Percentiles rank a stretch among this genome's conserved stretches.
Conservation (phyloP, 2,797 vertebrate genomes). For the Danio choprae region DNA sequence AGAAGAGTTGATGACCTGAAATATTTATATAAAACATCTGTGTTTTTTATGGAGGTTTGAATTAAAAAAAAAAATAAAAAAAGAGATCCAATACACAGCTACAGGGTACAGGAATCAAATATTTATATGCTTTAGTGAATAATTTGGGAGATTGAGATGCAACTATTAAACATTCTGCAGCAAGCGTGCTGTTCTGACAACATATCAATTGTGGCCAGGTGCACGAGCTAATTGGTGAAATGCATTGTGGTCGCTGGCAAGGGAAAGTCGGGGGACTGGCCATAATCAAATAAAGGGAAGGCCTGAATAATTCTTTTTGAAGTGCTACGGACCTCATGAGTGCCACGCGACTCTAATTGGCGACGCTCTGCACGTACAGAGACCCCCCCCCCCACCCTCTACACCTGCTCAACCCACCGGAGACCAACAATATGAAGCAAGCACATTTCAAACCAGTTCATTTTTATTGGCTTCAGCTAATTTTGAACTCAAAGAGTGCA, state of each 20-base stretch:
- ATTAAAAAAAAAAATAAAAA: slow-evolving; percentile 57
- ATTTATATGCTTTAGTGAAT: slow-evolving; percentile 68
- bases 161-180: slow-evolving; percentile 64
- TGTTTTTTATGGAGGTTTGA: slow-evolving; percentile 65
- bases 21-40: slow-evolving; percentile 71
- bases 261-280: slow-evolving; percentile 66
- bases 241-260: slow-evolving; percentile 62
- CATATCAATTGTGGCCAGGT: slow-evolving; percentile 63
- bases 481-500: background rate
- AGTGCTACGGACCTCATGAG: slow-evolving; percentile 65
- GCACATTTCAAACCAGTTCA: background rate
- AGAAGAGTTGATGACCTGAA: slow-evolving; percentile 62
- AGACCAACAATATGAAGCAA: slow-evolving; percentile 25
- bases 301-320: slow-evolving; percentile 77
- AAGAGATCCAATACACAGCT: slow-evolving; percentile 62
- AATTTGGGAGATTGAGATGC: slow-evolving; percentile 68
- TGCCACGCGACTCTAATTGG: slow-evolving; percentile 66
- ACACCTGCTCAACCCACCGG: slow-evolving; percentile 55
- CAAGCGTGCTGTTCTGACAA: slow-evolving; percentile 62
- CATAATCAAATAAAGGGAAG: slow-evolving; percentile 71
- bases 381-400: slow-evolving; percentile 43
- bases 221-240: slow-evolving; percentile 69
- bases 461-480: background rate
- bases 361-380: slow-evolving; percentile 50
- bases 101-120: slow-evolving; percentile 68